Evolutionary conservation across 2,888 invertebrate species (phyloP), one percentile per base, ranked within the genome.

Genomic region (Iselma pallidipennis): DNA sequence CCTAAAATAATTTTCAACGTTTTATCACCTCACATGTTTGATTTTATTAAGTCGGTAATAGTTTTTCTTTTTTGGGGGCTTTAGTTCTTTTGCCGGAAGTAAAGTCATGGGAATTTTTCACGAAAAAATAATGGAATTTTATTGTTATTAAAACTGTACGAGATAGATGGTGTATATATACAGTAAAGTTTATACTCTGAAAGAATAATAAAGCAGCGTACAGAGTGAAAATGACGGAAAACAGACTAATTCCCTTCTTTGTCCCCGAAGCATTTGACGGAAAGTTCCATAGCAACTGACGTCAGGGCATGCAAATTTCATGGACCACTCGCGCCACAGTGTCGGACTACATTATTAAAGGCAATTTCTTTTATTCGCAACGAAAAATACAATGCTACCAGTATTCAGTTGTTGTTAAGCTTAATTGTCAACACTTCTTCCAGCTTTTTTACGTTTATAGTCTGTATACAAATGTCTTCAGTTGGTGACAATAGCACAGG

Each of bases 371-470:
- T 76, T 76, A 76, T 76, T 74, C 72, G 68, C 74, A 73, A 74
- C 74, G 26, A 72, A 75, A 63, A 63, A 60, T 63, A 63, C 63
- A 63, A 63, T 63, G 63, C 59, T 63, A 63, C 54, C 51, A 60
- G 55, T 66, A 72, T 76, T 74, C 71, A 74, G 77, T 77, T 75
- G 74, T 75, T 77, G 77, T 78, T 74, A 73, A 71, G 66, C 74
- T 79, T 79, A 78, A 79, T 78, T 79, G 78, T 78, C 77, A 71
- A 76, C 78, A 76, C 76, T 78, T 76, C 72, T 74, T 72, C 68
- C 65, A 70, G 73, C 71, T 69, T 73, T 74, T 73, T 73, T 72
- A 73, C 66, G 71, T 71, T 74, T 71, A 77, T 73, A 68, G 74
- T 70, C 71, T 74, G 75, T 75, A 76, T 73, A 76, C 76, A 77